A percentile compares a stretch with the other conserved stretches of the same genome.
These are phyloP conservation scores for Drosophila sulfurigaster DNA, from an alignment of 1,140 invertebrate genomes.

Conservation along the genomic window DNA sequence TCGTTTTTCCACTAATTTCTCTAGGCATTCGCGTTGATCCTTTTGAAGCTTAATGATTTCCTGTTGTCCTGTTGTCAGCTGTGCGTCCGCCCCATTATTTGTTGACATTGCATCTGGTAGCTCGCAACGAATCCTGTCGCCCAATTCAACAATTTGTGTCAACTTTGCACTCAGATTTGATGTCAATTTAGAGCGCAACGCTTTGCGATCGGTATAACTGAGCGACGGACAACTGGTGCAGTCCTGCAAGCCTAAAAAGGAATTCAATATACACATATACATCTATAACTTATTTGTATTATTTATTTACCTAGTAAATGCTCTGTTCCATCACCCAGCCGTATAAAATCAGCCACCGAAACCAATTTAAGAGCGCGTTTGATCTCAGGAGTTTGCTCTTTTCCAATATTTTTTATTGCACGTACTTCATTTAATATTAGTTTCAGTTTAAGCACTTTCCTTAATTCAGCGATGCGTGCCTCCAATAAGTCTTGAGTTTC, in stretches of 20 bases:
- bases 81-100: background rate
- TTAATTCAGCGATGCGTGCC: constrained; percentile 45
- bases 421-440: constrained; percentile 50
- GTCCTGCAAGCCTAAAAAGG: constrained; percentile 43
- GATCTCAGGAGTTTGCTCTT: constrained; percentile 39
- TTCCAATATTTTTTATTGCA: constrained; percentile 39
- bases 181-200: constrained; percentile 38
- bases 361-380: constrained; percentile 50
- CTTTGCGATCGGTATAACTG: constrained; percentile 63
- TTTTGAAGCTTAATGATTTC: constrained; percentile 64
- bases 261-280: background rate
- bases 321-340: constrained; percentile 42
- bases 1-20: constrained; percentile 40
- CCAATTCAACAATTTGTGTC: constrained; percentile 54
- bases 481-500: constrained; percentile 55
- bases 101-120: constrained; percentile 48
- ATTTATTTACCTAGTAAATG: constrained; percentile 48
- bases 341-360: constrained; percentile 49
- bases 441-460: constrained; percentile 57
- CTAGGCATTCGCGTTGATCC: constrained; percentile 52
- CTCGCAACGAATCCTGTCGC: constrained; percentile 53
- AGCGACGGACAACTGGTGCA: constrained; percentile 33
- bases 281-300: background rate
- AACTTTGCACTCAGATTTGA: constrained; percentile 37
- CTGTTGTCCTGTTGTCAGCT: constrained; percentile 43